Percentiles rank a stretch among this genome's conserved stretches.
These are phyloP conservation scores for Caretta caretta DNA, from an alignment of 2,113 vertebrate genomes.

Conservation along the genomic window DNA sequence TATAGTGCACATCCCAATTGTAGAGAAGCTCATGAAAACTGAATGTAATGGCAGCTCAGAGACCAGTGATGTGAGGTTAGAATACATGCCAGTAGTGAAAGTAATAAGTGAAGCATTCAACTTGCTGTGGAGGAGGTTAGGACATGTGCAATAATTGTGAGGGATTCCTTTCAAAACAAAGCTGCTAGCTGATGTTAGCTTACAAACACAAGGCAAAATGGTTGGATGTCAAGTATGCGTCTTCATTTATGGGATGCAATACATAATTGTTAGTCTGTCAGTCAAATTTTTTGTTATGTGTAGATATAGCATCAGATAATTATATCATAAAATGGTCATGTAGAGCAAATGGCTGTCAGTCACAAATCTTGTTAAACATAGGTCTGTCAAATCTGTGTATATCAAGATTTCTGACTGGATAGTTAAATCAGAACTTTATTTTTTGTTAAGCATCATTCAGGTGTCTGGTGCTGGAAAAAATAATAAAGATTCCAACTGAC, in stretches of 20 bases:
- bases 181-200: constrained; percentile 48
- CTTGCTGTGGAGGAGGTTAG: not conserved
- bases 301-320: not conserved
- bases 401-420: not conserved
- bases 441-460: not conserved
- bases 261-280: not conserved
- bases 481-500: not conserved
- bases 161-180: constrained; percentile 49
- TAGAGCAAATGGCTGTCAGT: not conserved
- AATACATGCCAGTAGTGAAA: constrained; percentile 6
- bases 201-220: constrained; percentile 29
- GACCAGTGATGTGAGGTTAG: not conserved
- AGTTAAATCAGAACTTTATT: not conserved
- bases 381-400: not conserved
- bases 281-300: not conserved
- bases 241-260: not conserved
- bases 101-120: not conserved
- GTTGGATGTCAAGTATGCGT: not conserved
- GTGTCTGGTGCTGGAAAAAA: not conserved
- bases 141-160: constrained; percentile 8
- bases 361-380: not conserved
- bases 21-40: not conserved
- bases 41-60: not conserved
- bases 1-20: not conserved
- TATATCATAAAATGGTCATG: not conserved